Base-by-base conservation (phyloP, 2,797 vertebrate genomes). In the Vireo griseus region DNA sequence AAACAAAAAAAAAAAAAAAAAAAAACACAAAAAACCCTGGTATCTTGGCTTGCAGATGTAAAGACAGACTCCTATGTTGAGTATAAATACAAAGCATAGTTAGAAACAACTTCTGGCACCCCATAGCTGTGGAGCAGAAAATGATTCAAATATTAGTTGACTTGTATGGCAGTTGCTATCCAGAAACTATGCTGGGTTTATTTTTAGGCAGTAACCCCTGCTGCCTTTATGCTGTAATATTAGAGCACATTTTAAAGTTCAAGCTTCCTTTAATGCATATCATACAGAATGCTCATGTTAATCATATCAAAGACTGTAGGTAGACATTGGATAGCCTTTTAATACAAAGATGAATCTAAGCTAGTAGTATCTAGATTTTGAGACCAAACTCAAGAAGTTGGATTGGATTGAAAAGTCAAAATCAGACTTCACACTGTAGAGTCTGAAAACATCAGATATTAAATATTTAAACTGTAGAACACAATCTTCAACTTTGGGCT, bases 381-480 rank as follows among this genome's bases (percentile, higher is more conserved):
- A 97, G 62, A 95, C 89, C 82, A 86, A 95, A 94, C 82, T 91
- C n/a, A 68, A 73, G 86, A 96, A 86, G 62, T 83, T 90, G 90
- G 88, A 97, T 94, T 95, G 80, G 81, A 95, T 84, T 97, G 95
- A 96, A 97, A 98, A 97, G 97, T 97, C 89, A 85, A 97, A 98
- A 97, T 97, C 93, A 95, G 75, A 84, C 96, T 96, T 97, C 80
- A 96, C 67, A 73, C 84, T 96, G 76, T 88, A 68, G 63, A 97
- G 95, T 89, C 94, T 96, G 96, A 98, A 98, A 98, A 97, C 97
- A 97, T 97, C 97, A 97, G 94, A 79, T 97, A 97, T 98, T 94
- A 98, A 98, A 98, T 98, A 98, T 98, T 98, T 97, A 98, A 97
- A 97, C 96, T 81, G 84, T 97, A 73, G 88, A 98, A 97, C 96